A percentile compares a stretch with the other conserved stretches of the same genome.
Evolutionary conservation across 2,113 vertebrate genomes (phyloP).

Genomic region (Chloebia gouldiae): DNA sequence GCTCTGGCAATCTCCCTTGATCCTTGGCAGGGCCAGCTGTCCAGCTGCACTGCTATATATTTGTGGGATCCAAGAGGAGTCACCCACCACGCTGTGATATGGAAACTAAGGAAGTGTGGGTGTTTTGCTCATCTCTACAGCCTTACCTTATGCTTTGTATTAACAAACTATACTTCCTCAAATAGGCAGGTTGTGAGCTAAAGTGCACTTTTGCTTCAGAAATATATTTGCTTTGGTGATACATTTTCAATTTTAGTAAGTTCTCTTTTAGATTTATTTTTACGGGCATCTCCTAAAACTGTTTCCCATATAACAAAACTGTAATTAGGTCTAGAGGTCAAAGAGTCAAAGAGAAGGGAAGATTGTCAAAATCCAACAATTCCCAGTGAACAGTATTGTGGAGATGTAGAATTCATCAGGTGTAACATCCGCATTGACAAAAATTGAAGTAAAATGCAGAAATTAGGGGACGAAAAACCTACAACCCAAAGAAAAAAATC

Average conservation of each 20-base stretch:
- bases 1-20: not conserved
- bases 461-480: not conserved
- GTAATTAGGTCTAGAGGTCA: not conserved
- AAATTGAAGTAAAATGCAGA: not conserved
- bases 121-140: not conserved
- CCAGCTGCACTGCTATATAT: not conserved
- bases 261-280: not conserved
- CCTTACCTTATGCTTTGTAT: not conserved
- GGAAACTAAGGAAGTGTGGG: not conserved
- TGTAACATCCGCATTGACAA: not conserved
- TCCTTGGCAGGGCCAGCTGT: not conserved
- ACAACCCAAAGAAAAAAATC: not conserved
- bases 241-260: not conserved
- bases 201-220: not conserved
- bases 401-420: not conserved
- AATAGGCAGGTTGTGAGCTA: not conserved
- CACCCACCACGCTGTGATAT: accelerated
- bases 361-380: not conserved
- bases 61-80: not conserved
- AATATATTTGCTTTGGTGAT: not conserved
- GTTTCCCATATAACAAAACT: not conserved
- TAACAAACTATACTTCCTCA: not conserved
- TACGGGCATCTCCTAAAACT: not conserved
- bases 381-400: not conserved
- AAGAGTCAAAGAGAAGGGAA: not conserved